These are phyloP conservation scores for Boulengeromyrus knoepffleri DNA, from an alignment of 2,113 vertebrate genomes.

Conservation along the genomic window DNA sequence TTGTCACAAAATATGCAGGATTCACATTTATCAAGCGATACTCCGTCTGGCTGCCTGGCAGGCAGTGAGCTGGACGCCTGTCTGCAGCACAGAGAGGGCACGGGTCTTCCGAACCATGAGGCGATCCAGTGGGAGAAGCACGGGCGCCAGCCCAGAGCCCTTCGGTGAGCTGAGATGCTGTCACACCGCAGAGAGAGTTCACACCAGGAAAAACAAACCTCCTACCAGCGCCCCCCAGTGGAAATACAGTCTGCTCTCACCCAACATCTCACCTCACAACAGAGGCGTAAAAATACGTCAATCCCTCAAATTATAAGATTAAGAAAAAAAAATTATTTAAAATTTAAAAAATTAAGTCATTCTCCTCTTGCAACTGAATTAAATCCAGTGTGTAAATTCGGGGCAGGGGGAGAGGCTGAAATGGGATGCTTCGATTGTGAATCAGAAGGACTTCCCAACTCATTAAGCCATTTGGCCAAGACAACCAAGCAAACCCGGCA, in stretches of 20 bases:
- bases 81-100: background rate
- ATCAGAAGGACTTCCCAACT: background rate
- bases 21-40: conserved; percentile 44
- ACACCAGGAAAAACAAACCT: background rate
- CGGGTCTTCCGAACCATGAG: background rate
- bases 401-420: background rate
- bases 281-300: background rate
- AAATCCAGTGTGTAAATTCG: background rate
- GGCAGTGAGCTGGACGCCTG: background rate
- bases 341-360: background rate
- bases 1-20: conserved; percentile 51
- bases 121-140: conserved; percentile 38
- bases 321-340: background rate
- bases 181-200: background rate
- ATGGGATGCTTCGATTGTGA: background rate
- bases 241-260: background rate
- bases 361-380: background rate
- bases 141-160: background rate
- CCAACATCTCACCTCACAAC: background rate
- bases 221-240: background rate
- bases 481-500: background rate
- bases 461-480: background rate
- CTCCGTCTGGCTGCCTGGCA: background rate
- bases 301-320: background rate
- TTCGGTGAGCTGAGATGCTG: background rate